These are phyloP conservation scores for Clavelina lepadiformis DNA, from an alignment of 23 tunicate genomes.

Conservation along the genomic window DNA sequence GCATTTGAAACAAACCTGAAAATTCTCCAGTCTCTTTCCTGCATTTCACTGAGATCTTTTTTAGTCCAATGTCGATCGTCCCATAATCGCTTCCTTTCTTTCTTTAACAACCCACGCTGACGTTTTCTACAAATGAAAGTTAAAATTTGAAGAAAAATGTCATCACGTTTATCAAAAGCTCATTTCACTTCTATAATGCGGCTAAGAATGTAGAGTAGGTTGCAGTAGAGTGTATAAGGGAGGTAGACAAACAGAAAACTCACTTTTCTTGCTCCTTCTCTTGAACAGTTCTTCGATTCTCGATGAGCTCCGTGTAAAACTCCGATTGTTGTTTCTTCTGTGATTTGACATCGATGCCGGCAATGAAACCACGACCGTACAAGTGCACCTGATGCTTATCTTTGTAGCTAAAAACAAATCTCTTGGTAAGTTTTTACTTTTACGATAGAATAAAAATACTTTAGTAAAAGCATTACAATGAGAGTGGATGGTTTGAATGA, in stretches of 20 bases:
- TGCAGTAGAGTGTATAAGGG: too few species aligned
- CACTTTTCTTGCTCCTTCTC: conserved; percentile 91
- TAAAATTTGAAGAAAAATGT: too few species aligned
- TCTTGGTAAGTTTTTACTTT: too few species aligned
- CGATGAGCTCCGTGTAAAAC: conserved; percentile 78
- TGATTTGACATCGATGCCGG: conserved; percentile 93
- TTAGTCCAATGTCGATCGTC: conserved; percentile 98
- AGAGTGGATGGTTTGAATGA: not conserved
- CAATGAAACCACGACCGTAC: conserved; percentile 93
- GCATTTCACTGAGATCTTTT: conserved; percentile 72
- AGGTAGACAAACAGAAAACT: too few species aligned
- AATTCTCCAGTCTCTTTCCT: conserved; percentile 98
- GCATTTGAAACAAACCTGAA: conserved; percentile 32
- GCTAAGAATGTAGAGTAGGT: too few species aligned
- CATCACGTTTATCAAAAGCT: too few species aligned
- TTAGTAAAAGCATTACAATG: not conserved
- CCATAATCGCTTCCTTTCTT: conserved; percentile 67
- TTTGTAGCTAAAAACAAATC: conserved; percentile 54
- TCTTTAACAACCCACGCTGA: conserved; percentile 46
- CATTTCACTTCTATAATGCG: too few species aligned
- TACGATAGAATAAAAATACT: not conserved
- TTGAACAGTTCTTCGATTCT: conserved; percentile 60
- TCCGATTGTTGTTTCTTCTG: conserved; percentile 84
- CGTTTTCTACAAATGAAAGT: conserved; percentile 43
- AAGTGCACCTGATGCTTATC: conserved; percentile 92